Conservation (phyloP, 2,888 invertebrate species). For the Hybos culiciformis region DNA sequence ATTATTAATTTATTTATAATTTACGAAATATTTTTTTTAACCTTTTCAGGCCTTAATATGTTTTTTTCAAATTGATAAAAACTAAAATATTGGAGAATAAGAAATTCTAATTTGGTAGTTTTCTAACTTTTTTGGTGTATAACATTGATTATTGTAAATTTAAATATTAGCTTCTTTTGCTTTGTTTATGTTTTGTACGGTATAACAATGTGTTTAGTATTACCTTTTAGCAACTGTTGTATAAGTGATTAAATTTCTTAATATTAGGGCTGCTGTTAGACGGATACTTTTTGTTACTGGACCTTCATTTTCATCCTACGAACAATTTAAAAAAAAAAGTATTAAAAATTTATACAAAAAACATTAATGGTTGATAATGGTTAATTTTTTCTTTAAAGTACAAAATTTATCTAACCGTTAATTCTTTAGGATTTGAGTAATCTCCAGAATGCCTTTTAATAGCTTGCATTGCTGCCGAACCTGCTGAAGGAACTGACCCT, state of each 20-base stretch:
- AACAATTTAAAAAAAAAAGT: neutral
- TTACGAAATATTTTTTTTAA: neutral
- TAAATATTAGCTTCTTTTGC: too few species aligned
- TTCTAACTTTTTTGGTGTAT: too few species aligned
- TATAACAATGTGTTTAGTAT: too few species aligned
- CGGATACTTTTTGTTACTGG: conserved; percentile 98
- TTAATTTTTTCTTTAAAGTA: conserved; percentile 1
- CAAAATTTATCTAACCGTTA: conserved; percentile 51
- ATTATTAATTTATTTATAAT: neutral
- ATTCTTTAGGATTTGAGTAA: conserved; percentile 76
- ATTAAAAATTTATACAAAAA: conserved; percentile 1
- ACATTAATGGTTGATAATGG: neutral
- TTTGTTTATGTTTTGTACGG: too few species aligned
- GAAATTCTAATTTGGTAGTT: too few species aligned
- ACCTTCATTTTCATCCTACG: conserved; percentile 92
- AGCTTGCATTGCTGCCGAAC: conserved; percentile 92
- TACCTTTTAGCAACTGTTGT: conserved; percentile 86
- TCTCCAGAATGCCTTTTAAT: conserved; percentile 90
- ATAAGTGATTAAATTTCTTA: conserved; percentile 94
- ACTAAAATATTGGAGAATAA: too few species aligned
- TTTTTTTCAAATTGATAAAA: too few species aligned
- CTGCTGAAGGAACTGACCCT: conserved; percentile 40
- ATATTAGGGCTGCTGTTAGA: conserved; percentile 87
- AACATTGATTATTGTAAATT: too few species aligned
- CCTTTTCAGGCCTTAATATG: too few species aligned